Evolutionary conservation across 2,888 invertebrate genomes (phyloP).

Genomic region (Sturmia bella): DNA sequence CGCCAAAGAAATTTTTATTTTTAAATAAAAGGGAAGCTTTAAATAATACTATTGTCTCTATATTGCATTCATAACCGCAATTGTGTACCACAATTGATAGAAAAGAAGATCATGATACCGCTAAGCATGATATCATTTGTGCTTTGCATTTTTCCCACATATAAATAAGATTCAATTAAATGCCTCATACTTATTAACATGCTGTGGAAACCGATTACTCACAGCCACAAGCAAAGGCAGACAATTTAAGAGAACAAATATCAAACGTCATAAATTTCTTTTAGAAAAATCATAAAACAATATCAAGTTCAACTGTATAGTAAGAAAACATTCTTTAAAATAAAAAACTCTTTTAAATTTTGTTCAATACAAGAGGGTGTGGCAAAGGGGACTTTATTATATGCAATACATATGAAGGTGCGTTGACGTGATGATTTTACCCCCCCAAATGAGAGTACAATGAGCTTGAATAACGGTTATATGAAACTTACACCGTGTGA

Average conservation of each 20-base stretch:
- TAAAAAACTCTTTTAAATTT: constrained; percentile 29
- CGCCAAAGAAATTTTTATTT: no score
- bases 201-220: constrained; percentile 27
- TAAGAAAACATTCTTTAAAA: constrained; percentile 2
- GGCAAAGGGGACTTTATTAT: background rate
- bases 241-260: background rate
- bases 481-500: background rate
- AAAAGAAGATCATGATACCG: constrained; percentile 18
- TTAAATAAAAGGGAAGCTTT: no score
- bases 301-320: constrained; percentile 57
- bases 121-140: constrained; percentile 45
- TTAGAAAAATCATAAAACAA: background rate
- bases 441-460: background rate
- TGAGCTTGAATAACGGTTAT: constrained; percentile 36
- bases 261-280: constrained; percentile 35
- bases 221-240: background rate
- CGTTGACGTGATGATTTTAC: constrained; percentile 35
- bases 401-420: constrained; percentile 16
- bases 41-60: background rate
- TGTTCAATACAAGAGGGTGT: background rate
- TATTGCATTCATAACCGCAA: background rate
- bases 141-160: constrained; percentile 29
- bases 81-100: constrained; percentile 1
- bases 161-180: constrained; percentile 26
- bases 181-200: constrained; percentile 20